Evolutionary conservation across 2,888 invertebrate species (phyloP), one percentile per base, ranked within the genome.

Genomic region (Holacanthella duospinosa): DNA sequence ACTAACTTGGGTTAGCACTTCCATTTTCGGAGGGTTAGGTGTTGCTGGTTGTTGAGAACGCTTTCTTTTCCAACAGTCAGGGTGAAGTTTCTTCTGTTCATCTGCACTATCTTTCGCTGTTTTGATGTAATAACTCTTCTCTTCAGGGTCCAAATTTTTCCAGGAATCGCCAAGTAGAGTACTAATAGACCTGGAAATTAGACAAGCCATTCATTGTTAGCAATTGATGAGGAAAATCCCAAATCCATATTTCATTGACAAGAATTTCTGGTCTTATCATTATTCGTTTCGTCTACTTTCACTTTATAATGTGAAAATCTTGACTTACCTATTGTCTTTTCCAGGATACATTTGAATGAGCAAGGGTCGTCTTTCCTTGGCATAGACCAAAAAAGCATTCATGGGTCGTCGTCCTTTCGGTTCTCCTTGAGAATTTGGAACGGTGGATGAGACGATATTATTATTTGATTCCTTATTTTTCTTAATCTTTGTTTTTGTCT

Each of bases 351-450:
- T 75, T 66, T 80, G 79, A 43, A 79, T 80, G 55, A 79, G 76
- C 66, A 78, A 77, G 9, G 79, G 74, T 21, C 80, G 73, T 66
- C 77, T 77, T 58, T 77, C 76, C 71, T 80, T 79, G 25, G 81
- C 80, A 75, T 79, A 81, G 61, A 81, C 73, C 76, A 81, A 77
- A 73, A 81, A 81, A 1, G 79, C 80, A 73, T 81, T 81, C 80
- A 80, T 80, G n/a, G 81, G 81, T 48, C 72, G 43, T 21, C 72
- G 66, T 36, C 73, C 73, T 59, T 71, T 73, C 9, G 66, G 64
- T 54, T 69, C 71, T 2, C 27, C 43, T 19, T 21, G 55, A 4
- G 19, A 24, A 27, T 61, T 64, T 6, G n/a, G 16, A 44, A 59
- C 43, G 44, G 24, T 29, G 27, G 29, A 43, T 9, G n/a, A 19